These are phyloP conservation scores for Melanotaenia duboulayi DNA, from an alignment of 2,113 vertebrate genomes.

Conservation along the genomic window DNA sequence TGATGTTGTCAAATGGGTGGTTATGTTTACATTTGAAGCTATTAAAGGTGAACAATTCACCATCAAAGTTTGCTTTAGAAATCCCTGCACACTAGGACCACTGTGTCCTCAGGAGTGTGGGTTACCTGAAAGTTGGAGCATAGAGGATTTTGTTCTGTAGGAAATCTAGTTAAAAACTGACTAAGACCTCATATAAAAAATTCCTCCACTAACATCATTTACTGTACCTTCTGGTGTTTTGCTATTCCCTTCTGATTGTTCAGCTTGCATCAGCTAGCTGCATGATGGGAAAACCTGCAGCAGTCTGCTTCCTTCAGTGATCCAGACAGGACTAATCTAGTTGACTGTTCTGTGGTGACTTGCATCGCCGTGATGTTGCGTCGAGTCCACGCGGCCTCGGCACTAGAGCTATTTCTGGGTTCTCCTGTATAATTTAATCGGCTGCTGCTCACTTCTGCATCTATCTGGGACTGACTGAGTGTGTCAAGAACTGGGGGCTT, in stretches of 20 bases:
- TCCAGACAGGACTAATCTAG: slow-evolving; percentile 54
- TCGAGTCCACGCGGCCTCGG: slow-evolving; percentile 62
- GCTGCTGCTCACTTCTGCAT: slow-evolving; percentile 65
- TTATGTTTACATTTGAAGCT: slow-evolving; percentile 22
- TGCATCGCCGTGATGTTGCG: slow-evolving; percentile 55
- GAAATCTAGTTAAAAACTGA: background rate
- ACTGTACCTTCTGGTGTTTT: background rate
- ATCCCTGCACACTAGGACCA: background rate
- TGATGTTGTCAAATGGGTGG: slow-evolving; percentile 11
- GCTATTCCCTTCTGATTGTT: background rate
- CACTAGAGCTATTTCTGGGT: slow-evolving; percentile 80
- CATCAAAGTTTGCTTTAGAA: slow-evolving; percentile 2
- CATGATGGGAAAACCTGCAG: background rate
- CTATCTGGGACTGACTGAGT: slow-evolving; percentile 66
- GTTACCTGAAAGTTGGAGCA: background rate
- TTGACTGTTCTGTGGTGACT: slow-evolving; percentile 61
- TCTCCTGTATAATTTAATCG: slow-evolving; percentile 83
- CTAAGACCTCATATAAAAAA: background rate
- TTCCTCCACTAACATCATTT: background rate
- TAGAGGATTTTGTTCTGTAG: background rate
- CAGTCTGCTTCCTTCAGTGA: slow-evolving; percentile 20
- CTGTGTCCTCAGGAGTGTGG: background rate
- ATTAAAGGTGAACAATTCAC: slow-evolving; percentile 9
- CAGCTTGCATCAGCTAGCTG: background rate
- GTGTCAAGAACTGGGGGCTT: slow-evolving; percentile 59